Percentiles rank a stretch among this genome's conserved stretches.
Evolutionary conservation across 2,113 vertebrate species (phyloP).

Genomic region (Protomyctophum bolini): DNA sequence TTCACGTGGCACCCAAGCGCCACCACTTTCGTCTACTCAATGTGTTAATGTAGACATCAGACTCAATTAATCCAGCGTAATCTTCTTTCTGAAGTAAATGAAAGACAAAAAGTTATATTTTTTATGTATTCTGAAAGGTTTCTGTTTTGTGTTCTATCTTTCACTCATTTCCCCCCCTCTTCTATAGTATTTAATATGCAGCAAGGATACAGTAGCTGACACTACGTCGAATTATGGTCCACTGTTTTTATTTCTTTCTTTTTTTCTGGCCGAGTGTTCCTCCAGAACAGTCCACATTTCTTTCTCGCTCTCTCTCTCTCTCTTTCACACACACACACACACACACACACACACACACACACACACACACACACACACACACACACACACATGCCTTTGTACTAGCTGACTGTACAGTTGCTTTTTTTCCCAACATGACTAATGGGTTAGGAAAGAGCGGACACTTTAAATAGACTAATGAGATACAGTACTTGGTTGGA

Average conservation of each 20-base stretch:
- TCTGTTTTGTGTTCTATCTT: background rate
- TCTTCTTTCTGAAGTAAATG: constrained; percentile 10
- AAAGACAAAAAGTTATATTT: no score
- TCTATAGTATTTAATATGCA: constrained; percentile 4
- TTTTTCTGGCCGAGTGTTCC: constrained; percentile 30
- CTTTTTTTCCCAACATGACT: constrained; percentile 51
- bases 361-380: background rate
- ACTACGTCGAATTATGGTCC: constrained; percentile 31
- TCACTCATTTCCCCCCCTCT: background rate
- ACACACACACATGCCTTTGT: constrained; percentile 21
- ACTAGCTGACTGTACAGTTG: constrained; percentile 46
- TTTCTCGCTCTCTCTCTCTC: constrained; percentile 23
- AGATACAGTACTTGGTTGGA: constrained; percentile 30
- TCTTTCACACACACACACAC: background rate
- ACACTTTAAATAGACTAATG: constrained; percentile 48
- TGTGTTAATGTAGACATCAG: no score
- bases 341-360: background rate
- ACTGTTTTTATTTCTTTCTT: constrained; percentile 11
- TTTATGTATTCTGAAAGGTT: no score
- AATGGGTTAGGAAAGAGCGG: constrained; percentile 48
- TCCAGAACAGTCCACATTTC: constrained; percentile 24
- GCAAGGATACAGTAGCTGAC: constrained; percentile 20
- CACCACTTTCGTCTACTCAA: no score
- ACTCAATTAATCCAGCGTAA: no score
- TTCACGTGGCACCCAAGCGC: no score